phyloP scores from a whole-genome alignment of 37 sponge, comb jelly and placozoan genomes.

The Cliona cf. orientalis region DNA sequence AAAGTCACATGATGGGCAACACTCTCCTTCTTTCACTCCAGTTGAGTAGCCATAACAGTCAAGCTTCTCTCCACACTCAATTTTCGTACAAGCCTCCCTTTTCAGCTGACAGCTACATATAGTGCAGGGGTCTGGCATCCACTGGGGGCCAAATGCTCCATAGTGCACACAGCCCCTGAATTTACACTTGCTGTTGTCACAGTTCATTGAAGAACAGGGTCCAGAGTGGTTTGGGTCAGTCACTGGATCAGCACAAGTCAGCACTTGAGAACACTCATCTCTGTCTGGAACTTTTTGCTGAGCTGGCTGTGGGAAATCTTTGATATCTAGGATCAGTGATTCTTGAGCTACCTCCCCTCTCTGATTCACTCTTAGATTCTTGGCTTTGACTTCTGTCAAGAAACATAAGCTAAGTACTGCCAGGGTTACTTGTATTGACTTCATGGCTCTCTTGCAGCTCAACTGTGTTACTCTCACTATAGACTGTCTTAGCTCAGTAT shows the following conservation, averaged over 20 bases:
- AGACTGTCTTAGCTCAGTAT: too few relatives aligned
- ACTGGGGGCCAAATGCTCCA: conserved; percentile 19
- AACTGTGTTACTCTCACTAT: too few relatives aligned
- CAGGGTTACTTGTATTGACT: too few relatives aligned
- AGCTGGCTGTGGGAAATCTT: too few relatives aligned
- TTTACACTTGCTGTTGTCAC: conserved; percentile 28
- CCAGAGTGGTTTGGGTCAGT: neutral
- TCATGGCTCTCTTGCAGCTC: too few relatives aligned
- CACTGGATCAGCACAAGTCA: conserved; percentile 32
- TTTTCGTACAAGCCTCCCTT: neutral
- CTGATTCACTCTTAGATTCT: too few relatives aligned
- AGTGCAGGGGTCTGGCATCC: conserved; percentile 53
- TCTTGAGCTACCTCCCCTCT: too few relatives aligned
- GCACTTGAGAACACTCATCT: neutral
- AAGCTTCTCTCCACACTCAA: neutral
- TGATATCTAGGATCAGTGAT: too few relatives aligned
- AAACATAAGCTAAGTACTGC: too few relatives aligned
- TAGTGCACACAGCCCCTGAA: conserved; percentile 46
- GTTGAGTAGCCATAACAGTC: conserved; percentile 37
- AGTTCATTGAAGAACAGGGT: conserved; percentile 18
- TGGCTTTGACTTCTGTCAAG: too few relatives aligned
- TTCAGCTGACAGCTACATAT: conserved; percentile 15
- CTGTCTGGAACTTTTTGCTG: neutral
- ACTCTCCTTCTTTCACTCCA: neutral
- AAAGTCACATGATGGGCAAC: conserved; percentile 56